A percentile compares a stretch with the other conserved stretches of the same genome.
Conservation (phyloP, 1,140 invertebrate genomes). For the Mactra quadrangularis region DNA sequence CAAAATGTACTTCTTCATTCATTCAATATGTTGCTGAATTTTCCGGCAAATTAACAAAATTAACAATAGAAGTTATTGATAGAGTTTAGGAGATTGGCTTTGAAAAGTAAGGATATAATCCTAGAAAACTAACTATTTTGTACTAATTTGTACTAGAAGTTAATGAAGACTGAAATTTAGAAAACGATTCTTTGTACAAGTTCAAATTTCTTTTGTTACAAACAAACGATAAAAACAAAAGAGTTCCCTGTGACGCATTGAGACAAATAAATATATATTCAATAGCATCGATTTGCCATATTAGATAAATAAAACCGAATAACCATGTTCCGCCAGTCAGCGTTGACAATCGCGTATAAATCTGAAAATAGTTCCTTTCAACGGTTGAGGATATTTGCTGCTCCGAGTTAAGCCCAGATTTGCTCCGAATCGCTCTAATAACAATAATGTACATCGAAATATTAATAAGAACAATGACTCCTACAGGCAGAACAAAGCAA, state of each 20-base stretch:
- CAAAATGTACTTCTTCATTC: too few relatives aligned
- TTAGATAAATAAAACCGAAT: constrained; percentile 17
- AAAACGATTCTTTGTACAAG: too few relatives aligned
- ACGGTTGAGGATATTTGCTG: background rate
- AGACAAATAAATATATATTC: constrained; percentile 42
- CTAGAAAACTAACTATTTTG: too few relatives aligned
- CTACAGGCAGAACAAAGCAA: constrained; percentile 25
- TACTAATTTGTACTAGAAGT: too few relatives aligned
- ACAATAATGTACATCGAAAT: constrained; percentile 9
- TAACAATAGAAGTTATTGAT: too few relatives aligned
- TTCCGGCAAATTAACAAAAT: too few relatives aligned
- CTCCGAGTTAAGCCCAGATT: constrained; percentile 4
- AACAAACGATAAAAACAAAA: constrained; percentile 44
- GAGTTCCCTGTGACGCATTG: constrained; percentile 6
- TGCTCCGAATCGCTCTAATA: background rate
- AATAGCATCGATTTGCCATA: background rate
- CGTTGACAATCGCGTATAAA: constrained; percentile 30
- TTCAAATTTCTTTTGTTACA: constrained; percentile 11
- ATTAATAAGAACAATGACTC: constrained; percentile 8
- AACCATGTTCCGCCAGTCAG: constrained; percentile 38
- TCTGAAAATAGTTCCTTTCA: constrained; percentile 7
- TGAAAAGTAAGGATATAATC: too few relatives aligned
- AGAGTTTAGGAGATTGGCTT: too few relatives aligned
- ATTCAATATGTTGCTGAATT: too few relatives aligned
- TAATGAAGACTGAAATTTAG: too few relatives aligned